Base-by-base conservation (phyloP, 2,888 invertebrate genomes). In the Megastigmus dorsalis region DNA sequence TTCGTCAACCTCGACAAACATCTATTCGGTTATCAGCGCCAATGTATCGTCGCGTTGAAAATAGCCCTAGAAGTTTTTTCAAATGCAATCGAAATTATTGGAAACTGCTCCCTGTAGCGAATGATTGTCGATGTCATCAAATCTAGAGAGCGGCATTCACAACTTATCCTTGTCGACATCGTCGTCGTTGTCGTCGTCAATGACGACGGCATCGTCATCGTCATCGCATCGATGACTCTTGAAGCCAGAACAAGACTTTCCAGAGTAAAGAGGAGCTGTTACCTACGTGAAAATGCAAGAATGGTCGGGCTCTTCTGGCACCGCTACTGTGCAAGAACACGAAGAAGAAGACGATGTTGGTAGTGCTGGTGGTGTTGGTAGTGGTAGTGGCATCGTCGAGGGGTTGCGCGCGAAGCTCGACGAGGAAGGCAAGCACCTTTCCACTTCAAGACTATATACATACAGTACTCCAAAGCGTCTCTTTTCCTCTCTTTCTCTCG, bases 351-450 rank as follows among this genome's bases (percentile, higher is more conserved):
- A 28, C 45, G 55, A n/a, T n/a, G n/a, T n/a, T n/a, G n/a, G n/a
- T n/a, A n/a, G n/a, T n/a, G n/a, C n/a, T n/a, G n/a, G n/a, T n/a
- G n/a, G n/a, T n/a, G n/a, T n/a, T n/a, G 33, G n/a, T 55, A 20
- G 36, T 20, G 36, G 33, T 55, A 30, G 36, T 36, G 15, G 9
- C 68, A 23, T 26, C 45, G 59, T 52, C 59, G 41, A 69, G 68
- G 18, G 50, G 30, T 54, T 59, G 50, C 41, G 67, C 67, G 55
- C 18, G 52, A 54, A 38, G 18, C 28, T 54, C 41, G 65, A 20
- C 50, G 48, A 63, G 36, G 60, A 33, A 33, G 33, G 41, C 54
- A 62, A 70, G 62, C 54, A 70, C 54, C 69, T 43, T 60, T 60
- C 50, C 50, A 69, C 69, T 69, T 10, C 10, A 69, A 15, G 20